Percentiles rank a stretch among this genome's conserved stretches.
Evolutionary conservation across 2,113 vertebrate species (phyloP).

Genomic region (Gymnobelideus leadbeateri): DNA sequence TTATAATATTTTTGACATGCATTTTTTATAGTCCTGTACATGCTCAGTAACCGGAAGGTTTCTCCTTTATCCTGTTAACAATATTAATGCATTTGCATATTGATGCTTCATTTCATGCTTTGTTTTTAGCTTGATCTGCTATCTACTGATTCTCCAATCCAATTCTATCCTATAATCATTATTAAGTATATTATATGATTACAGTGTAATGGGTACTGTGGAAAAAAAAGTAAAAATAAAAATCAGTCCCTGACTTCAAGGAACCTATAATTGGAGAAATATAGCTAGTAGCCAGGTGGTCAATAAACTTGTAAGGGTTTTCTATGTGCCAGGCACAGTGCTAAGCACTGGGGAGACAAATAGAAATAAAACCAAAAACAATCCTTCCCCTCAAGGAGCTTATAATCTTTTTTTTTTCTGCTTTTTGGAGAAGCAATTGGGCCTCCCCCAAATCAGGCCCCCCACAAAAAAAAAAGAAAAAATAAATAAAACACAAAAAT

Average conservation of each 20-base stretch:
- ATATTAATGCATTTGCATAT: not conserved
- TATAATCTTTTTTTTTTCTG: not conserved
- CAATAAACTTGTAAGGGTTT: not conserved
- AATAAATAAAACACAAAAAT: too few relatives aligned
- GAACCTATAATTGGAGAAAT: not conserved
- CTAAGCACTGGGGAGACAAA: not conserved
- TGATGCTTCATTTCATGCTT: not conserved
- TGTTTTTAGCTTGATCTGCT: not conserved
- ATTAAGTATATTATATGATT: not conserved
- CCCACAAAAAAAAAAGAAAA: too few relatives aligned
- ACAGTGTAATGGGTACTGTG: not conserved
- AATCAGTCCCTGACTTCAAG: not conserved
- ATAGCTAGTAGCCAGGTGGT: not conserved
- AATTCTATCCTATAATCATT: not conserved
- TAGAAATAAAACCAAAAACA: not conserved
- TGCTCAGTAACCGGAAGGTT: not conserved
- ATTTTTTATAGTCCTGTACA: not conserved
- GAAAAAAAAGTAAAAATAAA: not conserved
- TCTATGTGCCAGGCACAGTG: too few relatives aligned
- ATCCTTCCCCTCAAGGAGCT: not conserved
- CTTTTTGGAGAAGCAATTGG: too few relatives aligned
- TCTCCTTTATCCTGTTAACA: not conserved
- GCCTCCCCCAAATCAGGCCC: too few relatives aligned
- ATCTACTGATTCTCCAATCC: not conserved
- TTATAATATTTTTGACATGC: not conserved